Evolutionary conservation across 2,797 vertebrate genomes (phyloP).

Genomic region (Melanotaenia pygmaea): DNA sequence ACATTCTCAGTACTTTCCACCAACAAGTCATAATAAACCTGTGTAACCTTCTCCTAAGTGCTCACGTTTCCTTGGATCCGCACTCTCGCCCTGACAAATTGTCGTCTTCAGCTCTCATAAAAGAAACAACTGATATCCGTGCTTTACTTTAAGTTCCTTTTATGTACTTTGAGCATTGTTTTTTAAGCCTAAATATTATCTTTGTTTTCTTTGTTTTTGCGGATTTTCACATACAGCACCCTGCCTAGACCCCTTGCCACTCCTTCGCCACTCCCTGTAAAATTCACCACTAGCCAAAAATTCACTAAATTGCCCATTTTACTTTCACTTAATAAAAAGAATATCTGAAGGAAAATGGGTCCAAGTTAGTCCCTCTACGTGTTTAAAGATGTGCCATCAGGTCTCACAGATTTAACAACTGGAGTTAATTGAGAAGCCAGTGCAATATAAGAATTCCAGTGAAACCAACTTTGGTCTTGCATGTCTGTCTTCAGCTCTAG

Average conservation of each 20-base stretch:
- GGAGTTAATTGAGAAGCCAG: slow-evolving; percentile 15
- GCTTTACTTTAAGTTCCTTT: too few relatives aligned
- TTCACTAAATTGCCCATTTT: slow-evolving; percentile 7
- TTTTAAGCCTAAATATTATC: too few relatives aligned
- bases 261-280: background rate
- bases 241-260: background rate
- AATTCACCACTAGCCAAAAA: background rate
- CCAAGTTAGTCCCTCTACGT: slow-evolving; percentile 1
- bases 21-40: too few relatives aligned
- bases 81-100: too few relatives aligned
- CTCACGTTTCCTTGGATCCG: too few relatives aligned
- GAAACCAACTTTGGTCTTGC: slow-evolving; percentile 35
- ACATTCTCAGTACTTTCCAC: too few relatives aligned
- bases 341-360: background rate
- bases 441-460: slow-evolving; percentile 27
- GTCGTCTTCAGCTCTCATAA: too few relatives aligned
- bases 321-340: slow-evolving; percentile 40
- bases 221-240: too few relatives aligned
- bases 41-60: too few relatives aligned
- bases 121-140: too few relatives aligned
- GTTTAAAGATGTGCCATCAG: slow-evolving; percentile 30
- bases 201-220: too few relatives aligned
- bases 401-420: slow-evolving; percentile 32
- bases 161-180: too few relatives aligned
- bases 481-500: slow-evolving; percentile 28